Evolutionary conservation across 2,797 vertebrate genomes (phyloP), one percentile per base, ranked within the genome.

Genomic region (Catharus ustulatus): DNA sequence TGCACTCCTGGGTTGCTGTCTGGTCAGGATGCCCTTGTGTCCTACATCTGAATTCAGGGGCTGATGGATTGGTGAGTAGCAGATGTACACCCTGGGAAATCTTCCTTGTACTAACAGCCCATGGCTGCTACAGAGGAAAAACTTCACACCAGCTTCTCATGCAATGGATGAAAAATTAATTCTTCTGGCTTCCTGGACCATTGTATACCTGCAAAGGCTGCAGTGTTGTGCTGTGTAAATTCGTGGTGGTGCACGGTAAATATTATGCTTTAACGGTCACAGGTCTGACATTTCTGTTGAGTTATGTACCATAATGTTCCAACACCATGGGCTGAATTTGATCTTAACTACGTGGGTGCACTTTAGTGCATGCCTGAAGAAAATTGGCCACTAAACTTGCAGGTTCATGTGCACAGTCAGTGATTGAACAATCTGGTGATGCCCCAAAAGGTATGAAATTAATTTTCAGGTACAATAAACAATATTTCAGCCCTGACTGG

Each of bases 401-500:
- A 74, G 90, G 84, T 63, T 90, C 7, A 22, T 86, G 67, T 79
- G 73, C 77, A 29, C 59, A 83, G 86, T 52, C 83, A 80, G 87
- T 89, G 87, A 83, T 87, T 95, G 90, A 90, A 90, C 87, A 90
- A 71, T 74, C 66, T 61, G 67, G 82, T 87, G 96, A 84, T 95
- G 93, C 81, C 95, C 80, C 91, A 64, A 92, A 92, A 95, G 78
- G 81, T 95, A 91, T 83, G 83, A 95, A 92, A 94, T 96, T 96
- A 97, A 97, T 96, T 97, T 97, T 96, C 95, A 95, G 93, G 81
- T 95, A 92, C 91, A 94, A 81, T 96, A 95, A 96, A 94, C 72
- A 95, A 74, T 96, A 93, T 95, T 96, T 96, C 87, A 95, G 78
- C 92, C 91, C 79, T 93, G 93, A 74, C 74, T 84, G 81, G 34